These are phyloP conservation scores for Parapristionchus giblindavisi DNA, from an alignment of 2,888 invertebrate genomes.

Conservation along the genomic window DNA sequence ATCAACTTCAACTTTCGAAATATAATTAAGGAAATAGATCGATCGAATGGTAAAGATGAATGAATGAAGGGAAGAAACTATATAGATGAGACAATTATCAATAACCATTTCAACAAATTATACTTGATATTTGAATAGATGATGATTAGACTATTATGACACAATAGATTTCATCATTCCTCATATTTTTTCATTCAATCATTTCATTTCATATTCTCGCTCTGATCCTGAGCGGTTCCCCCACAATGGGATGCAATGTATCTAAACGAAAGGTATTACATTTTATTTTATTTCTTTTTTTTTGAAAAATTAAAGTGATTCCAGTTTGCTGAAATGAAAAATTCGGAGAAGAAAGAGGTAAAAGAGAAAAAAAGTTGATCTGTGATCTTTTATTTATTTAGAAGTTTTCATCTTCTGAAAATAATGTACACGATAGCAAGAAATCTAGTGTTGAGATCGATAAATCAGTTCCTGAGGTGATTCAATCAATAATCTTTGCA, in stretches of 20 bases:
- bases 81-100: neutral
- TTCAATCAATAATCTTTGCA: too few species aligned
- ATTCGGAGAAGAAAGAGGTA: too few species aligned
- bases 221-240: slow-evolving; percentile 6
- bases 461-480: too few species aligned
- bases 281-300: neutral
- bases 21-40: too few species aligned
- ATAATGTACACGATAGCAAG: neutral
- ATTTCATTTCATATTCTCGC: neutral
- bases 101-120: neutral
- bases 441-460: too few species aligned
- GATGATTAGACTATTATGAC: neutral
- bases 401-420: slow-evolving; percentile 10
- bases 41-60: too few species aligned
- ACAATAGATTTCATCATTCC: neutral
- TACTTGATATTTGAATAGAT: neutral
- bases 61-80: neutral
- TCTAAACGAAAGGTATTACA: neutral
- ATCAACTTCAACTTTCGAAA: too few species aligned
- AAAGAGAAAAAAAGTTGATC: neutral
- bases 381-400: neutral
- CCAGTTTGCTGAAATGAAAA: too few species aligned
- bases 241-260: slow-evolving; percentile 22
- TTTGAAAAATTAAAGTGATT: neutral
- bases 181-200: neutral